phyloP scores from a whole-genome alignment of 64 coral and sea anemone genomes.

The Montipora efflorescens region DNA sequence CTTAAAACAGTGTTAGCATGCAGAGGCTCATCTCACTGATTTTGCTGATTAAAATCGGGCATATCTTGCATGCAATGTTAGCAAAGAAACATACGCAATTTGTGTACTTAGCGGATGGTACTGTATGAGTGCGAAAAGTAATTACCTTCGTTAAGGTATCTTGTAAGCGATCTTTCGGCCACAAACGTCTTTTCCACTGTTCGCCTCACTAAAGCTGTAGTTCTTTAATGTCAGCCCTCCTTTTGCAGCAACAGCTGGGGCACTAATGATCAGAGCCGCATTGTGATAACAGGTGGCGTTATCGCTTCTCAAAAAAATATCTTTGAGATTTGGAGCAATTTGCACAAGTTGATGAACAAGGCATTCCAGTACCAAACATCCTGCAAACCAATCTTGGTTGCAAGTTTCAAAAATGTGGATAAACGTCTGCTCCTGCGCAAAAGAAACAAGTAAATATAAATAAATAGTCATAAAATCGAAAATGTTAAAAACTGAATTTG shows the following conservation, averaged over 20 bases:
- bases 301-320: constrained; percentile 31
- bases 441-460: not conserved
- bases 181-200: constrained; percentile 57
- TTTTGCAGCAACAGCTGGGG: constrained; percentile 22
- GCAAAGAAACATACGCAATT: not conserved
- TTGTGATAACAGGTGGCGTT: constrained; percentile 42
- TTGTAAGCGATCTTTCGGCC: constrained; percentile 7
- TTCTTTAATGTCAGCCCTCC: constrained; percentile 1
- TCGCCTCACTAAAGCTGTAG: constrained; percentile 57
- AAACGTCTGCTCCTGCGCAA: constrained; percentile 41
- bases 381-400: constrained; percentile 53
- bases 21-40: not conserved
- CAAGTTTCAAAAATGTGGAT: constrained; percentile 23
- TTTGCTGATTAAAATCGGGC: not conserved
- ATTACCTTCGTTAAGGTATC: constrained; percentile 58
- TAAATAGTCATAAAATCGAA: not conserved
- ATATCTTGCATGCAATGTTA: not conserved
- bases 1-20: no score
- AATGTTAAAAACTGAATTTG: not conserved
- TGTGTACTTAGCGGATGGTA: not conserved
- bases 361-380: constrained; percentile 2
- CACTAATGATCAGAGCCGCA: constrained; percentile 8
- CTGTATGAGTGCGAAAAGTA: not conserved
- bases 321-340: constrained; percentile 6
- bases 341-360: not conserved